Evolutionary conservation across 2,113 vertebrate species (phyloP).

Genomic region (Sarotherodon lohbergeri): DNA sequence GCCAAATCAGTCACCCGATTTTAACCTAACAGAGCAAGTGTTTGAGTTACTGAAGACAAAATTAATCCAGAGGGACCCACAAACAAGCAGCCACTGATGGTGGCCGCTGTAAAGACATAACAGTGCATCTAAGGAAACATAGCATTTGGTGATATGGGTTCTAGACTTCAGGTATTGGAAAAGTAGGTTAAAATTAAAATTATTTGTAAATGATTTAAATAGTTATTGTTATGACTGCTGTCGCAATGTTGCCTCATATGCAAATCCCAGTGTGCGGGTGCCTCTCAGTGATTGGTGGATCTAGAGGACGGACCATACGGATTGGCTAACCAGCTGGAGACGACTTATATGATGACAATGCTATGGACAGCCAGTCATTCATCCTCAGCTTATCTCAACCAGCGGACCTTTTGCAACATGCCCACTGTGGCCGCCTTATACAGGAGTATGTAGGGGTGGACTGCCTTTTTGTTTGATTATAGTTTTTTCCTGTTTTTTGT

Average conservation of each 20-base stretch:
- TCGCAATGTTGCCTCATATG: neutral
- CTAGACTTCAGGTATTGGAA: neutral
- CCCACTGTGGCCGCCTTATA: neutral
- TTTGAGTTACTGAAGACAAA: neutral
- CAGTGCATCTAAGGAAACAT: neutral
- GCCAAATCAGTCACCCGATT: neutral
- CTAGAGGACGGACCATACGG: accelerated
- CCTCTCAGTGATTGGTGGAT: neutral
- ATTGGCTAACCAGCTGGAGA: neutral
- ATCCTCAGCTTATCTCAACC: neutral
- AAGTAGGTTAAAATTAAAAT: neutral
- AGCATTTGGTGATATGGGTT: neutral
- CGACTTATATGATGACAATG: neutral
- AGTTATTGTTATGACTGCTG: neutral
- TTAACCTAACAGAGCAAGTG: neutral
- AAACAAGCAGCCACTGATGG: neutral
- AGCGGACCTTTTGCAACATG: neutral
- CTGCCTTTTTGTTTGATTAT: neutral
- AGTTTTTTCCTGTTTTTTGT: neutral
- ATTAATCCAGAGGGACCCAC: neutral
- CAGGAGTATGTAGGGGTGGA: neutral
- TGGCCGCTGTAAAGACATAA: neutral
- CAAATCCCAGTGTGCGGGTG: neutral
- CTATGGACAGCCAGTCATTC: neutral
- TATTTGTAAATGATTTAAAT: neutral